phyloP scores from a whole-genome alignment of 1,140 invertebrate genomes.

The Micrasema minimum region DNA sequence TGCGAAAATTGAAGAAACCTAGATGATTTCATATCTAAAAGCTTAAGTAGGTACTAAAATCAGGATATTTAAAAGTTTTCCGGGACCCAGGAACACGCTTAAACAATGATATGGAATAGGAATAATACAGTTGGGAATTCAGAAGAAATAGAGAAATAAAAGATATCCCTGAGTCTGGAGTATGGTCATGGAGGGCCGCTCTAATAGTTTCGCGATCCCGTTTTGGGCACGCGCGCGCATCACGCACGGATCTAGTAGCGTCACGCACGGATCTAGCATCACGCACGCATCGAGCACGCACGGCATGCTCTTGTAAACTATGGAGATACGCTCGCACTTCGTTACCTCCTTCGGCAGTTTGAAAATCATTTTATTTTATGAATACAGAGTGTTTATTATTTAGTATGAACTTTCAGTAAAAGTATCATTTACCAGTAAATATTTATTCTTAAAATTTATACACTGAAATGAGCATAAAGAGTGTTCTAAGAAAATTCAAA shows the following conservation, averaged over 20 bases:
- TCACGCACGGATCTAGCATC: neutral
- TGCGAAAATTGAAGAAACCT: too few relatives aligned
- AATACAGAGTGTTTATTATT: conserved; percentile 1
- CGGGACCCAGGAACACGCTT: neutral
- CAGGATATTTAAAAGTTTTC: neutral
- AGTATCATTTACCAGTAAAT: too few relatives aligned
- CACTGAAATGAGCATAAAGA: too few relatives aligned
- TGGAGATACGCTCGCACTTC: conserved; percentile 22
- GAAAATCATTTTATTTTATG: too few relatives aligned
- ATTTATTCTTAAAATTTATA: too few relatives aligned
- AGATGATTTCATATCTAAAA: too few relatives aligned
- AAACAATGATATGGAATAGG: too few relatives aligned
- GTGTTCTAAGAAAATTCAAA: too few relatives aligned
- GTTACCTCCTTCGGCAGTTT: conserved; percentile 17
- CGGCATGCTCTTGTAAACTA: conserved; percentile 11
- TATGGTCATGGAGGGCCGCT: neutral
- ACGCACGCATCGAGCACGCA: conserved; percentile 17
- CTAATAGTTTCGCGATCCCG: conserved; percentile 29
- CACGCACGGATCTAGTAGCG: conserved; percentile 13
- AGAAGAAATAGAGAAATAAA: conserved; percentile 26
- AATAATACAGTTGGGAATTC: conserved; percentile 5
- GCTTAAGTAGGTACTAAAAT: too few relatives aligned
- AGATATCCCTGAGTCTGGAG: conserved; percentile 8
- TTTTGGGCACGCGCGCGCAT: conserved; percentile 15
- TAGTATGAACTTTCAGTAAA: too few relatives aligned